A percentile compares a stretch with the other conserved stretches of the same genome.
phyloP scores from a whole-genome alignment of 2,888 invertebrate genomes.

The Osedax fenrisi region DNA sequence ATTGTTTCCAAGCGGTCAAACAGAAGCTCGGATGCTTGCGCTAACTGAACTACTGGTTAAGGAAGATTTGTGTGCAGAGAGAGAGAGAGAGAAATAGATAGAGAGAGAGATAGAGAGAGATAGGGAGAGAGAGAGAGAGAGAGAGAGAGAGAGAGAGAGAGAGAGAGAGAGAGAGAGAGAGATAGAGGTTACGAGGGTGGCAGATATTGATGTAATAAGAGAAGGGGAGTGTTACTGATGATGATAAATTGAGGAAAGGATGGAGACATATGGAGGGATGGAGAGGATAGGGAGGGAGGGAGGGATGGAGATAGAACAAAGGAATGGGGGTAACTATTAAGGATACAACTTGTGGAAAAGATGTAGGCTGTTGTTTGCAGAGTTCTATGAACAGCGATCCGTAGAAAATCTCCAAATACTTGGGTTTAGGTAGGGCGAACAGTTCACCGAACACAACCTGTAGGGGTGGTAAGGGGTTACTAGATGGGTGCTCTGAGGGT shows the following conservation, averaged over 20 bases:
- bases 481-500: too few species aligned
- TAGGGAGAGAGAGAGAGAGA: neutral
- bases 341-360: constrained; percentile 73
- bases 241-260: too few species aligned
- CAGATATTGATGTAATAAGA: constrained; percentile 58
- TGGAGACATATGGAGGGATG: neutral
- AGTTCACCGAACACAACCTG: constrained; percentile 79
- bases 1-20: neutral
- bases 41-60: neutral
- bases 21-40: neutral
- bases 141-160: neutral
- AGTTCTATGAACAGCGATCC: constrained; percentile 88
- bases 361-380: constrained; percentile 86
- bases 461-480: too few species aligned
- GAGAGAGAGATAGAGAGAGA: too few species aligned
- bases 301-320: neutral
- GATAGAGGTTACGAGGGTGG: constrained; percentile 90
- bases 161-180: constrained; percentile 41
- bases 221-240: neutral
- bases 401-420: constrained; percentile 79
- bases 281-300: neutral
- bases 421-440: constrained; percentile 77
- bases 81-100: neutral
- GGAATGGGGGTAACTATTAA: constrained; percentile 31
- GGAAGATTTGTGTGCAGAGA: neutral